Evolutionary conservation across 2,888 invertebrate genomes (phyloP), one percentile per base, ranked within the genome.

Genomic region (Hipparchia sbordonii): DNA sequence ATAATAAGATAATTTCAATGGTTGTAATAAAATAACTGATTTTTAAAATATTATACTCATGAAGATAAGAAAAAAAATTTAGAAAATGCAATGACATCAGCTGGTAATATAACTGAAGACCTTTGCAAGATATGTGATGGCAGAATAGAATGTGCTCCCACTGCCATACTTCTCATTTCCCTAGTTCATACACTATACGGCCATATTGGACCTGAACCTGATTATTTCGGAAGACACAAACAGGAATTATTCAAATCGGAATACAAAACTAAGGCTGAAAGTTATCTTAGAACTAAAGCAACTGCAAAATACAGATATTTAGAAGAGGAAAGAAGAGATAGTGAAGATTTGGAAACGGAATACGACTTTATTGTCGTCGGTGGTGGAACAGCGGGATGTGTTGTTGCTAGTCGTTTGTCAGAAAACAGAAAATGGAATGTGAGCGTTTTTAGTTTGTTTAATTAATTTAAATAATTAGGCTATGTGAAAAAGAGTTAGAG

Each of bases 351-450:
- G 33, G 76, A 77, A 4, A 75, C 77, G 4, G 86, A 87, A 56
- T 93, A 87, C 76, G 93, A 93, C 76, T 93, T 93, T 74, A 85
- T 93, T 33, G 84, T 93, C 3, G 84, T 93, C 0, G 93, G 93
- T 0, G 93, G 92, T 2, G 93, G 93, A 0, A 93, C 93, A 0
- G 93, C 93, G 0, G 93, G 93, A 6, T 90, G 92, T 69, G 93
- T 92, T 23, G 76, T 93, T 1, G 92, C 93, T 1, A 93, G 93
- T 77, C 82, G 93, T 45, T 78, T 93, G 8, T 91, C 93, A 0
- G 93, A 93, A 76, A 93, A 93, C 61, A 85, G 83, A 45, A 90
- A 89, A 77, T 93, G 93, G 93, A 92, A 85, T 87, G 93, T 92
- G 52, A 56, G 6, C 51, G 9, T 13, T 13, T 7, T 57, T 45